These are phyloP conservation scores for Agrilus mali DNA, from an alignment of 2,888 invertebrate species.

Conservation along the genomic window DNA sequence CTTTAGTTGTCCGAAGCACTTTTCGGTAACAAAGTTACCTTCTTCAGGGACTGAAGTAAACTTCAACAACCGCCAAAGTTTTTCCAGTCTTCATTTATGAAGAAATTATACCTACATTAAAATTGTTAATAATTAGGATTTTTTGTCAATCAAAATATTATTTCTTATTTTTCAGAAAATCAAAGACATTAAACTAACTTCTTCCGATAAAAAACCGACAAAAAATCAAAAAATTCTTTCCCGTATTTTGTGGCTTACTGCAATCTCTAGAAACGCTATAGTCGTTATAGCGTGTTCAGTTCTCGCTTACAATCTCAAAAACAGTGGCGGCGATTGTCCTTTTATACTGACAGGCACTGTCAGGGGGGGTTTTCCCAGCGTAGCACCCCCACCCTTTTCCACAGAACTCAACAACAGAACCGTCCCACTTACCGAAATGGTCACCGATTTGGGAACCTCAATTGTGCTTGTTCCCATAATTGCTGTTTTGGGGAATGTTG, in stretches of 20 bases:
- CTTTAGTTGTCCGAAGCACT: too few relatives aligned
- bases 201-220: conserved; percentile 30
- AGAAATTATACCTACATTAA: too few relatives aligned
- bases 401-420: conserved; percentile 47
- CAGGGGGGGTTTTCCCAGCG: conserved; percentile 58
- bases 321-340: conserved; percentile 40
- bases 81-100: too few relatives aligned
- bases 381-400: conserved; percentile 58
- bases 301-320: conserved; percentile 49
- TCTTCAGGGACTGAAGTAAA: too few relatives aligned
- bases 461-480: conserved; percentile 79
- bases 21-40: too few relatives aligned
- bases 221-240: conserved; percentile 33
- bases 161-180: conserved; percentile 46
- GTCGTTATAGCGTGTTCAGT: conserved; percentile 63
- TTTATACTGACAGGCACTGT: conserved; percentile 66
- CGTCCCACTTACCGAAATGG: conserved; percentile 54
- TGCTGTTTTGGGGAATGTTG: conserved; percentile 85
- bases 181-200: conserved; percentile 48
- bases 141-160: conserved; percentile 5
- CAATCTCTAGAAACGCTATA: conserved; percentile 74
- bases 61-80: too few relatives aligned
- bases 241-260: conserved; percentile 61
- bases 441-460: conserved; percentile 71
- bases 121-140: conserved; percentile 1